Percentiles rank a stretch among this genome's conserved stretches.
Evolutionary conservation across 2,113 vertebrate species (phyloP).

Genomic region (Trogon surrucura): DNA sequence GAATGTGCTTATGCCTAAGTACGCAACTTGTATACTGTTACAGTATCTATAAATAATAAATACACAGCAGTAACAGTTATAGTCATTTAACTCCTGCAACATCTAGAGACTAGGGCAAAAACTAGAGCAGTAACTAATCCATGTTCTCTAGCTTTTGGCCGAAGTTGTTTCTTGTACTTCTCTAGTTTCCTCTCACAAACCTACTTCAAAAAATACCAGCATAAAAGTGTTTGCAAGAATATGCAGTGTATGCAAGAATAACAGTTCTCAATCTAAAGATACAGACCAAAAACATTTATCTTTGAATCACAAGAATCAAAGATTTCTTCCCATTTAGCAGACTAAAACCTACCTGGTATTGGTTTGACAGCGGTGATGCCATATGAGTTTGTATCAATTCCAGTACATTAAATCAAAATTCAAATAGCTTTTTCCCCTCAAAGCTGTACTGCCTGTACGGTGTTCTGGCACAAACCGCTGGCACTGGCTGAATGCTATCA

Average conservation of each 20-base stretch:
- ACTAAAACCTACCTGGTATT: background rate
- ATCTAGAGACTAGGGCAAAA: background rate
- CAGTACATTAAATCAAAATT: background rate
- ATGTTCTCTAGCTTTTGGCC: background rate
- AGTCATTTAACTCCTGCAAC: background rate
- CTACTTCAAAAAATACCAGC: background rate
- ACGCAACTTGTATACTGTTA: background rate
- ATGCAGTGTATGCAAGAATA: no score
- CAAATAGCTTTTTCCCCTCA: background rate
- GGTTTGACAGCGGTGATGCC: background rate
- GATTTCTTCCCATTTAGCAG: background rate
- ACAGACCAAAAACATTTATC: background rate
- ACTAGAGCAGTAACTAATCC: background rate
- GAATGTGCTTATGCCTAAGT: background rate
- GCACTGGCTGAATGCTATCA: background rate
- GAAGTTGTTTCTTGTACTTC: background rate
- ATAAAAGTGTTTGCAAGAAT: background rate
- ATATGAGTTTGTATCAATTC: rapidly evolving
- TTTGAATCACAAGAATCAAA: background rate
- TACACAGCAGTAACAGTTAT: background rate
- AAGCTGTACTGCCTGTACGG: background rate
- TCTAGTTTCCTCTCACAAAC: background rate
- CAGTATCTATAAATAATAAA: background rate
- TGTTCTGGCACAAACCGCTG: background rate
- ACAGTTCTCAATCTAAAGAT: background rate